Evolutionary conservation across 2,888 invertebrate genomes (phyloP).

Genomic region (Orthonychiurus folsomi): DNA sequence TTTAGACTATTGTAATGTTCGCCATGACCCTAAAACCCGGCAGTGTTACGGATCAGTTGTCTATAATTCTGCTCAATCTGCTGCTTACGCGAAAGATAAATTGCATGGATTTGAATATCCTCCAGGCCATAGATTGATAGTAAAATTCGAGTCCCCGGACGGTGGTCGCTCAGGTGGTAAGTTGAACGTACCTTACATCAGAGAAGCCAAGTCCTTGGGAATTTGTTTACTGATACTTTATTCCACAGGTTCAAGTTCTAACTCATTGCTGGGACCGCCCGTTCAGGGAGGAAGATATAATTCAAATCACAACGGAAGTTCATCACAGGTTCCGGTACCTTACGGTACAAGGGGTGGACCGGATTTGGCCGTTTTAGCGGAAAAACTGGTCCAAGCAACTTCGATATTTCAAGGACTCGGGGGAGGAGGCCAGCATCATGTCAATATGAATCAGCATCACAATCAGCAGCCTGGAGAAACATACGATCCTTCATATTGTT

Average conservation of each 20-base stretch:
- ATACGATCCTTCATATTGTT: conserved; percentile 47
- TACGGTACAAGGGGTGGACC: conserved; percentile 28
- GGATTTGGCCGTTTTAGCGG: conserved; percentile 54
- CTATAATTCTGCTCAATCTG: conserved; percentile 61
- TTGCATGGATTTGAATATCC: conserved; percentile 87
- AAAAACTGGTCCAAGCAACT: conserved; percentile 69
- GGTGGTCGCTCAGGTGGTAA: conserved; percentile 3
- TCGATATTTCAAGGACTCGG: conserved; percentile 61
- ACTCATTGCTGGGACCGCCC: conserved; percentile 1
- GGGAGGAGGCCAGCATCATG: conserved; percentile 25
- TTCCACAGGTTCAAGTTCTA: conserved; percentile 17
- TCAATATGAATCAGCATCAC: conserved; percentile 24
- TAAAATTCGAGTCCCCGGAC: conserved; percentile 52
- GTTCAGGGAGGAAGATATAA: not conserved
- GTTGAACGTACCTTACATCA: too few species aligned
- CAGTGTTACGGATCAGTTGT: conserved; percentile 55
- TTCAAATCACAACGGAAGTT: conserved; percentile 32
- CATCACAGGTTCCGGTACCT: conserved; percentile 7
- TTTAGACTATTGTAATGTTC: conserved; percentile 49
- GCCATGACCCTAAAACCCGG: conserved; percentile 43
- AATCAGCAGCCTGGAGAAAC: conserved; percentile 40
- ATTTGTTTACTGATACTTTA: too few species aligned
- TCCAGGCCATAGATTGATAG: conserved; percentile 69
- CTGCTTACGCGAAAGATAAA: conserved; percentile 69
- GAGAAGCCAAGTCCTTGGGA: too few species aligned